phyloP scores from a whole-genome alignment of 2,113 vertebrate genomes.

The Carettochelys insculpta region DNA sequence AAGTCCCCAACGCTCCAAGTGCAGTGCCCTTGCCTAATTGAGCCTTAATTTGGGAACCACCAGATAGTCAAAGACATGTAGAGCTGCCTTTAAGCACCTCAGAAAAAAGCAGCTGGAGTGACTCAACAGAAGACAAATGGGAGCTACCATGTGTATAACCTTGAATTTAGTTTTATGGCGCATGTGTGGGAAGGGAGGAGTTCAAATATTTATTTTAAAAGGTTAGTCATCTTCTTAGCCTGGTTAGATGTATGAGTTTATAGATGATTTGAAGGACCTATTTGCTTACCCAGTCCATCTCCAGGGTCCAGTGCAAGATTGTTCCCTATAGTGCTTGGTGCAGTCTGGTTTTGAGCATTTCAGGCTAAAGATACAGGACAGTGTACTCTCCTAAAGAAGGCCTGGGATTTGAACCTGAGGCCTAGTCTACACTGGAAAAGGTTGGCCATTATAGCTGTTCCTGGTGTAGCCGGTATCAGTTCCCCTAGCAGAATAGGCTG shows the following conservation, averaged over 20 bases:
- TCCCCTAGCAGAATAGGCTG: neutral
- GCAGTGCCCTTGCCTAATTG: constrained; percentile 3
- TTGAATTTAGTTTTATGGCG: neutral
- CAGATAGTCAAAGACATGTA: neutral
- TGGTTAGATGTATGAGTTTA: neutral
- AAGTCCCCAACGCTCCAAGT: neutral
- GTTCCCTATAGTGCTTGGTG: neutral
- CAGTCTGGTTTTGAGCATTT: neutral
- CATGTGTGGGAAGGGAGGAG: neutral
- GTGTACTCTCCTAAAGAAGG: neutral
- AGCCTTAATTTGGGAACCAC: neutral
- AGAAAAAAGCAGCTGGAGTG: neutral
- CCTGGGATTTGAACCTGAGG: constrained; percentile 7
- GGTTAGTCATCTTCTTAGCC: neutral
- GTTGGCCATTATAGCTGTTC: neutral
- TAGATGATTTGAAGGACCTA: neutral
- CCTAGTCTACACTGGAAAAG: neutral
- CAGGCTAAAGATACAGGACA: neutral
- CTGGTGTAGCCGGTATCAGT: neutral
- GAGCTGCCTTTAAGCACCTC: neutral
- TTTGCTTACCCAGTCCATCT: neutral
- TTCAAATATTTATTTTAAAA: neutral
- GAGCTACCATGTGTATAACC: neutral
- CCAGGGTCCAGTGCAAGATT: neutral
- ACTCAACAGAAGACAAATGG: neutral